Percentiles rank a stretch among this genome's conserved stretches.
phyloP scores from a whole-genome alignment of 1,140 invertebrate species.

The Psilanteris sp. region DNA sequence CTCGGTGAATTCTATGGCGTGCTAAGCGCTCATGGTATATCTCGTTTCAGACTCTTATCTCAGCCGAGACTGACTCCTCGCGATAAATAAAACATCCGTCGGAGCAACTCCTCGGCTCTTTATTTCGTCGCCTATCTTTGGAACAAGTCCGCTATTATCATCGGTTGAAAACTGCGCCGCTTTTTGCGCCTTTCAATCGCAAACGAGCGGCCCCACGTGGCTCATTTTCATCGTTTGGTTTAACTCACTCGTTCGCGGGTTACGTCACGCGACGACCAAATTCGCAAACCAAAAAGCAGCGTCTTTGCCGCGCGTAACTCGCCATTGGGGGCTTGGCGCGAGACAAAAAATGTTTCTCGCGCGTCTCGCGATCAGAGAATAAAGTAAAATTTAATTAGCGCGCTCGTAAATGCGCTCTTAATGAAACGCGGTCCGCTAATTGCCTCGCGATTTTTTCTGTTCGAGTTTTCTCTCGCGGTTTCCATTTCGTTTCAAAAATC shows the following conservation, averaged over 20 bases:
- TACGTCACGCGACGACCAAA: constrained; percentile 2
- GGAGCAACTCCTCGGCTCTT: constrained; percentile 34
- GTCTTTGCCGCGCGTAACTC: no score
- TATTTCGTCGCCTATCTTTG: constrained; percentile 42
- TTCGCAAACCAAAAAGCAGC: no score
- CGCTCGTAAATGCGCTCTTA: constrained; percentile 13
- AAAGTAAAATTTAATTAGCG: constrained; percentile 17
- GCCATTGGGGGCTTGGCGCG: no score
- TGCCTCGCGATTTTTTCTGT: constrained; percentile 3
- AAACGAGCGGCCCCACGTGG: not conserved
- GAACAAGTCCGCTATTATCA: constrained; percentile 37
- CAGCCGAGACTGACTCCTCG: constrained; percentile 19
- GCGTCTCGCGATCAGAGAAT: constrained; percentile 9
- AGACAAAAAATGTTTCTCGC: not conserved
- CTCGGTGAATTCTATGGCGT: constrained; percentile 15
- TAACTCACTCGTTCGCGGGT: not conserved
- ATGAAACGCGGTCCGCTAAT: constrained; percentile 16
- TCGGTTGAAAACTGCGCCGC: constrained; percentile 16
- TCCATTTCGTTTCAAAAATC: constrained; percentile 16
- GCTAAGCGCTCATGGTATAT: constrained; percentile 43
- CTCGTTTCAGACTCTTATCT: constrained; percentile 55
- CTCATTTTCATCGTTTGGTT: not conserved
- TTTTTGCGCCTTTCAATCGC: constrained; percentile 6
- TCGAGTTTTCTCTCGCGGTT: no score
- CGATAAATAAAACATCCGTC: constrained; percentile 62